These are phyloP conservation scores for Sarcophaga peregrina DNA, from an alignment of 1,140 invertebrate species.

Conservation along the genomic window DNA sequence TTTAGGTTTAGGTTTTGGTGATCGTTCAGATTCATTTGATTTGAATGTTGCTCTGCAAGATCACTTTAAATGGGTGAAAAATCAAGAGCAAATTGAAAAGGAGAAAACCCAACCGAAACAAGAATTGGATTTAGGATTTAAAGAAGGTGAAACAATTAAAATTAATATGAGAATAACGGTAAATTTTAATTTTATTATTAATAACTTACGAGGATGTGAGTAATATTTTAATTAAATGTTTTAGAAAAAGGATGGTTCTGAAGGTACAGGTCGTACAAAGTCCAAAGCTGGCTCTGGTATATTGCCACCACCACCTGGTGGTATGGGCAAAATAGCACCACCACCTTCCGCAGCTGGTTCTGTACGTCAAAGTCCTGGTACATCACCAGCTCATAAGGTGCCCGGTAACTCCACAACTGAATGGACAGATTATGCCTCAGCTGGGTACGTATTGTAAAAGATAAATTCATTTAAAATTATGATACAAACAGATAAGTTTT, in stretches of 20 bases:
- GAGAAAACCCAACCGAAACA: constrained; percentile 82
- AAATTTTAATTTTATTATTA: constrained; percentile 58
- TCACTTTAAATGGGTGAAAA: constrained; percentile 97
- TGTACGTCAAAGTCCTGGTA: constrained; percentile 70
- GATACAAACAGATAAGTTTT: not conserved
- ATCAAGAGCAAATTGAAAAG: constrained; percentile 88
- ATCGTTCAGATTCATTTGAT: constrained; percentile 99
- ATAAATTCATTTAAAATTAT: constrained; percentile 6
- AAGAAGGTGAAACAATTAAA: constrained; percentile 98
- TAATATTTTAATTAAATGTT: constrained; percentile 38
- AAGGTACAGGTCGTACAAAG: constrained; percentile 73
- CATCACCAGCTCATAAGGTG: constrained; percentile 77
- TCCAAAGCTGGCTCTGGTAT: constrained; percentile 66
- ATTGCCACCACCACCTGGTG: constrained; percentile 64
- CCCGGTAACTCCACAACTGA: constrained; percentile 69
- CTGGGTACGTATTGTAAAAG: constrained; percentile 66
- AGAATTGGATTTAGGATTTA: constrained; percentile 94
- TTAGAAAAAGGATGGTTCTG: constrained; percentile 88
- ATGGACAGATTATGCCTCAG: constrained; percentile 86
- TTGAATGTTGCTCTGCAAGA: constrained; percentile 98
- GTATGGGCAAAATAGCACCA: constrained; percentile 78
- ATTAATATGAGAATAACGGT: constrained; percentile 98
- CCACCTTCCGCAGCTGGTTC: constrained; percentile 82
- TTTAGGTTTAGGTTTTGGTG: constrained; percentile 96
- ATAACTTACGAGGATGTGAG: not conserved